A percentile compares a stretch with the other conserved stretches of the same genome.
Evolutionary conservation across 1,140 invertebrate genomes (phyloP).

Genomic region (Augochlora pura): DNA sequence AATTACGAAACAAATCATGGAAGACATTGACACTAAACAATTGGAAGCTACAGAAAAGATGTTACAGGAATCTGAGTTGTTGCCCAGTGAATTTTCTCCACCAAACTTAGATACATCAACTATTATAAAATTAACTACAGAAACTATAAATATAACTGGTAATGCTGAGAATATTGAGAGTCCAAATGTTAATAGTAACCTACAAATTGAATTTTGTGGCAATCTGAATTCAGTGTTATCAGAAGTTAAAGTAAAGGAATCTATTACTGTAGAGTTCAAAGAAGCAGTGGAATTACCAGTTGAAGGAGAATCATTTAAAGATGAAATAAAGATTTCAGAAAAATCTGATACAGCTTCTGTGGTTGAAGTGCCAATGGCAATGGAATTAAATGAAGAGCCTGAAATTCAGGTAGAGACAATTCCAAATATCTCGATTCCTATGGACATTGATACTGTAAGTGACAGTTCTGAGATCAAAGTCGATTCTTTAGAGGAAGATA

Average conservation of each 20-base stretch:
- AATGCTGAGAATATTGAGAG: constrained; percentile 13
- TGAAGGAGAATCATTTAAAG: background rate
- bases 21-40: too few relatives aligned
- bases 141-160: constrained; percentile 8
- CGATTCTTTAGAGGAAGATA: background rate
- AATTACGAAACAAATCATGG: too few relatives aligned
- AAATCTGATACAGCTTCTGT: background rate
- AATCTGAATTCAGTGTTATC: constrained; percentile 4
- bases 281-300: background rate
- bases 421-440: background rate
- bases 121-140: background rate
- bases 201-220: background rate
- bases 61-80: background rate
- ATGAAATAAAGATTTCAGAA: background rate
- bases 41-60: constrained; percentile 3
- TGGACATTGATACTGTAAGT: background rate
- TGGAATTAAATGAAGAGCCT: background rate
- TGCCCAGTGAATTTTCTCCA: background rate
- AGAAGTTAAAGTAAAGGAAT: background rate
- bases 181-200: constrained; percentile 4
- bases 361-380: background rate
- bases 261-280: background rate
- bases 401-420: background rate
- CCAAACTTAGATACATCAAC: background rate
- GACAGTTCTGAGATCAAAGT: background rate